A percentile compares a stretch with the other conserved stretches of the same genome.
Evolutionary conservation across 2,113 vertebrate species (phyloP).

Genomic region (Apistogramma diplotaenia): DNA sequence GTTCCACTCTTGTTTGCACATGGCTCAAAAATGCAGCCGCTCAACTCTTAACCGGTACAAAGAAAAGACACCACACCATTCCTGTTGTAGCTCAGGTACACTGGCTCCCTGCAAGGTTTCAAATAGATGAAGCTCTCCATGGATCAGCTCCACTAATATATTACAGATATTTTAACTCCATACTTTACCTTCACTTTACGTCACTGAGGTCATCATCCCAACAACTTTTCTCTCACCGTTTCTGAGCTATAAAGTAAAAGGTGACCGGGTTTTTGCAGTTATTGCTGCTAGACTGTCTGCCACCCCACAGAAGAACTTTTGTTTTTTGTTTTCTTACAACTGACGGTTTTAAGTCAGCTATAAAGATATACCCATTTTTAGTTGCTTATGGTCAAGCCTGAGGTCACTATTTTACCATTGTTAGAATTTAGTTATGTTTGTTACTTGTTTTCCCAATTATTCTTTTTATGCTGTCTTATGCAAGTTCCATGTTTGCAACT

Average conservation of each 20-base stretch:
- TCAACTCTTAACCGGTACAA: neutral
- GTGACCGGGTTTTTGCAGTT: neutral
- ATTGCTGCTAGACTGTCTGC: neutral
- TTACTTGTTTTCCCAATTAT: neutral
- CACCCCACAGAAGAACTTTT: too few relatives aligned
- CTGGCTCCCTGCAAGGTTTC: neutral
- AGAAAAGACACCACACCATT: too few relatives aligned
- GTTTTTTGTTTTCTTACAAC: neutral
- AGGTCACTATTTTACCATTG: too few relatives aligned
- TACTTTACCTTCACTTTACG: neutral
- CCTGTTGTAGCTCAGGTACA: neutral
- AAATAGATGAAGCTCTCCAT: neutral
- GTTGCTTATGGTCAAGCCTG: too few relatives aligned
- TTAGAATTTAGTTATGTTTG: too few relatives aligned
- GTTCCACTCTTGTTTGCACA: neutral
- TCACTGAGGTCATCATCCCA: neutral
- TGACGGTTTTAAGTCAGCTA: neutral
- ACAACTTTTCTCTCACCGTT: neutral
- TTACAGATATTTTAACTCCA: neutral
- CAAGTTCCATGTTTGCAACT: neutral
- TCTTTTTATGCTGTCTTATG: neutral
- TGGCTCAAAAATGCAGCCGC: neutral
- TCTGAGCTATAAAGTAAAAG: neutral
- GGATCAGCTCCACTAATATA: neutral
- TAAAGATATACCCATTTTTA: too few relatives aligned